Evolutionary conservation across 2,888 invertebrate species (phyloP), one percentile per base, ranked within the genome.

Genomic region (Polyommatus icarus): DNA sequence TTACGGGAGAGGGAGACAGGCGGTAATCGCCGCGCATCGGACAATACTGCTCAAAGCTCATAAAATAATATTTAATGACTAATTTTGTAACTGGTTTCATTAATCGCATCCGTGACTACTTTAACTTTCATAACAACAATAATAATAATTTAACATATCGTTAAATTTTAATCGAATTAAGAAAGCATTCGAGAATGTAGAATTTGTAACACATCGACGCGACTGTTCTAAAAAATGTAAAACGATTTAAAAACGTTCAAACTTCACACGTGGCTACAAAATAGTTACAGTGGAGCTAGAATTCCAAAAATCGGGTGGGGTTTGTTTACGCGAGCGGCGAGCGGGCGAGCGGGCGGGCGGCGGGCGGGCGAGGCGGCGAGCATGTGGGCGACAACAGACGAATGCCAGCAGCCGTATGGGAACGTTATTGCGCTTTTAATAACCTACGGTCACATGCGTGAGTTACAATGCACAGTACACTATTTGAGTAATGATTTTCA

Each of bases 351-450:
- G 24, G 5, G 40, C 40, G n/a, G 57, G 5, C 57, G 57, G 57
- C 57, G 57, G 57, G 57, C 59, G 59, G 59, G 59, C 59, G 20
- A 20, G n/a, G 57, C 59, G 84, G 85, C 87, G 85, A 86, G 88
- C 90, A 90, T 85, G 87, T 89, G 90, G 88, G 86, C 87, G 92
- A 84, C 87, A 88, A 92, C 89, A 86, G 92, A 92, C 89, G 85
- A 84, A 86, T 82, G 82, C 82, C 92, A 91, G 91, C 87, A 88
- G 82, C 81, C 85, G 86, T 32, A 84, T 88, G 89, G 86, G 88
- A 90, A 80, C 82, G 83, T 85, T 87, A 87, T 88, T 87, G 75
- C 75, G 75, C 75, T 75, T 75, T 61, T 73, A 76, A 54, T 61
- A 71, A 78, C 57, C 54, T 20, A 72, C 50, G 29, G 24, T 54